Percentiles rank a stretch among this genome's conserved stretches.
phyloP scores from a whole-genome alignment of 2,113 vertebrate genomes.

The Felis catus region DNA sequence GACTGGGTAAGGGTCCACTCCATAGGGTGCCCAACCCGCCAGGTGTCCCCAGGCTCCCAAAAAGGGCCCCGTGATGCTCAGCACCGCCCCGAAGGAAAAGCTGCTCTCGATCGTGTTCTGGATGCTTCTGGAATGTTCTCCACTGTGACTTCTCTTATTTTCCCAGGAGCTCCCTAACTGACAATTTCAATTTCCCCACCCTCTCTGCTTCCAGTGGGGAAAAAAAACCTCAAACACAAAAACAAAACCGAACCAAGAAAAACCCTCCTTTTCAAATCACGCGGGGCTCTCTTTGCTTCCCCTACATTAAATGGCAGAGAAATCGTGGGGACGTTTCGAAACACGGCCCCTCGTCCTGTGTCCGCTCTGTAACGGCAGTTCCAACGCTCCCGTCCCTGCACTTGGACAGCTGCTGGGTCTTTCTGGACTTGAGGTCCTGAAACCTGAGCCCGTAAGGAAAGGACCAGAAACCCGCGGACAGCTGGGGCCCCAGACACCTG shows the following conservation, averaged over 20 bases:
- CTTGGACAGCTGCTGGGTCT: background rate
- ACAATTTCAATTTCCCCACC: too few species aligned
- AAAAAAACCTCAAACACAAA: background rate
- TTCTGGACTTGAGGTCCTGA: background rate
- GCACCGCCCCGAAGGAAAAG: background rate
- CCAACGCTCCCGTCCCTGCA: rapidly evolving
- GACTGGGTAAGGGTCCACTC: background rate
- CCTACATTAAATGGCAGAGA: background rate
- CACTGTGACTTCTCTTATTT: background rate
- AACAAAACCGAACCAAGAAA: background rate
- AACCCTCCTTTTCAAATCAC: background rate
- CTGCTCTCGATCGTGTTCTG: rapidly evolving
- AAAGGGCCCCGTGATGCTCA: background rate
- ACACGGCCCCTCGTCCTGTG: rapidly evolving
- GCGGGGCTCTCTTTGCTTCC: rapidly evolving
- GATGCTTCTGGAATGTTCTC: background rate
- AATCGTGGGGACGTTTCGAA: background rate
- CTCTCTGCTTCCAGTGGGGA: background rate
- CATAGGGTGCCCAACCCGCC: background rate
- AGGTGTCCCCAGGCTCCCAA: background rate
- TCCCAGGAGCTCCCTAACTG: too few species aligned
- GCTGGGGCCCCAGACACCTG: background rate
- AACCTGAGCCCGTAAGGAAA: background rate
- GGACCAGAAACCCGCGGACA: background rate
- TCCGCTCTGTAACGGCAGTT: rapidly evolving